Conservation (phyloP, 2,113 vertebrate genomes). For the Telmatochromis brachygnathus region DNA sequence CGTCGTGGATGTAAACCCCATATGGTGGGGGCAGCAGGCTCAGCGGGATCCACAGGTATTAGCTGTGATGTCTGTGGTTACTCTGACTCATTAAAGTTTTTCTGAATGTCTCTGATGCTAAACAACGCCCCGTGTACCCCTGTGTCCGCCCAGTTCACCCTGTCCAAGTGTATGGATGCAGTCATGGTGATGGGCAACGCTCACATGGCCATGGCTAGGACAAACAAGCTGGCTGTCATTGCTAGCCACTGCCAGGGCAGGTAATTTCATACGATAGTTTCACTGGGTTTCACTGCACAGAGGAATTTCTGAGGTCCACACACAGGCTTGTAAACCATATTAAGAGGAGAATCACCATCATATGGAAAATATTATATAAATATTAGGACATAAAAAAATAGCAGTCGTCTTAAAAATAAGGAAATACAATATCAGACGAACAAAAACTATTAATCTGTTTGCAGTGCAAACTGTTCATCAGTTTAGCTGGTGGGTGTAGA, state of each 20-base stretch:
- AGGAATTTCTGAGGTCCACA: background rate
- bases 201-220: conserved; percentile 85
- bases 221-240: conserved; percentile 87
- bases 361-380: background rate
- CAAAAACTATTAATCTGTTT: background rate
- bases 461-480: background rate
- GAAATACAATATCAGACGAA: background rate
- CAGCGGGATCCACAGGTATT: conserved; percentile 81
- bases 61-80: background rate
- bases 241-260: conserved; percentile 93
- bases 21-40: conserved; percentile 95
- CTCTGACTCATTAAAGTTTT: background rate
- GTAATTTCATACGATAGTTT: conserved; percentile 52
- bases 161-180: conserved; percentile 90
- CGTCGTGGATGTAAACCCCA: conserved; percentile 87
- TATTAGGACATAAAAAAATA: background rate
- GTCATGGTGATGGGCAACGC: conserved; percentile 92
- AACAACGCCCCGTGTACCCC: background rate
- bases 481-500: background rate
- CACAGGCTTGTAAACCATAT: background rate
- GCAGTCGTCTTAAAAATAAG: background rate
- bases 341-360: background rate
- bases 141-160: conserved; percentile 74
- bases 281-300: background rate
- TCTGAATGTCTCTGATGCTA: background rate